Evolutionary conservation across 2,888 invertebrate species (phyloP).

Genomic region (Agrochola lota): DNA sequence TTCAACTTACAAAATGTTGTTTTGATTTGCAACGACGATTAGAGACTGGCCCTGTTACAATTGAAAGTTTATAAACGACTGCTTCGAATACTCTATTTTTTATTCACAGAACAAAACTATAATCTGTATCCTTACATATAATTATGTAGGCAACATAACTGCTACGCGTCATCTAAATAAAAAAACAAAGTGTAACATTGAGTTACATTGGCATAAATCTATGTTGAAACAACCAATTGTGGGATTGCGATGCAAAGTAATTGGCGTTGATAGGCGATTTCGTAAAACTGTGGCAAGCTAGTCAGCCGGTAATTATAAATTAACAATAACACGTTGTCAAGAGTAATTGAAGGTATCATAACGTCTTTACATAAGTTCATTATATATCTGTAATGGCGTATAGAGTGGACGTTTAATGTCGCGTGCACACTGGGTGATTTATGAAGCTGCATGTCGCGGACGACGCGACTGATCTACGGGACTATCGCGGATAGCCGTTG

Average conservation of each 20-base stretch:
- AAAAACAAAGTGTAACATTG: slow-evolving; percentile 54
- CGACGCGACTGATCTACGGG: slow-evolving; percentile 45
- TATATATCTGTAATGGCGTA: slow-evolving; percentile 69
- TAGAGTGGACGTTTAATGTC: slow-evolving; percentile 69
- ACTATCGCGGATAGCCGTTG: slow-evolving; percentile 52
- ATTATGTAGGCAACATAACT: slow-evolving; percentile 51
- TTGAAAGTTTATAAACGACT: slow-evolving; percentile 34
- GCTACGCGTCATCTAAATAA: slow-evolving; percentile 50
- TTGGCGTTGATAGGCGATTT: slow-evolving; percentile 76
- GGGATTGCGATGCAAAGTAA: slow-evolving; percentile 66
- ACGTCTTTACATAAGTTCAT: slow-evolving; percentile 79
- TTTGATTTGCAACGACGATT: slow-evolving; percentile 2
- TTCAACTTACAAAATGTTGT: neutral
- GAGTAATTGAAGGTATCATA: slow-evolving; percentile 84
- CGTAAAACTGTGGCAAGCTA: slow-evolving; percentile 73
- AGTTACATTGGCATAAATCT: slow-evolving; percentile 51
- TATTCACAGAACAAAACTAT: slow-evolving; percentile 39
- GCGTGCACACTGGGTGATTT: slow-evolving; percentile 72
- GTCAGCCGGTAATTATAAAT: slow-evolving; percentile 73
- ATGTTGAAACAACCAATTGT: slow-evolving; percentile 67
- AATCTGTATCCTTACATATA: slow-evolving; percentile 42
- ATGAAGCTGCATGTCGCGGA: slow-evolving; percentile 64
- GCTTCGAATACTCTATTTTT: slow-evolving; percentile 36
- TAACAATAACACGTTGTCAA: slow-evolving; percentile 85
- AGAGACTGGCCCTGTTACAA: slow-evolving; percentile 6